Conservation (phyloP, 2,113 vertebrate species). For the Galemys pyrenaicus region DNA sequence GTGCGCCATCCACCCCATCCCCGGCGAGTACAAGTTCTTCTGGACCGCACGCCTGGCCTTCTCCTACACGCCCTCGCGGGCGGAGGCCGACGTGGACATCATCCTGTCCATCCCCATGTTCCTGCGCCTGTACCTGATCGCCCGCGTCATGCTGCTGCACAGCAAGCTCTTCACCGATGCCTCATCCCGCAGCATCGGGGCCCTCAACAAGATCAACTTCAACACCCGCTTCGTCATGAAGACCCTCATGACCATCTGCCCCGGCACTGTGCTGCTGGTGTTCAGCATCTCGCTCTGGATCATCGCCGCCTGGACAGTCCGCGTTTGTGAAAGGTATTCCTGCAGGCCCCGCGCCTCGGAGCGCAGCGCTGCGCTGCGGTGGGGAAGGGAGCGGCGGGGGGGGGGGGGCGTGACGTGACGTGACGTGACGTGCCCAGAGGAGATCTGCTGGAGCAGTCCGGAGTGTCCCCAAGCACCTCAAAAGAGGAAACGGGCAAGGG, state of each 20-base stretch:
- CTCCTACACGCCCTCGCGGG: constrained; percentile 93
- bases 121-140: constrained; percentile 98
- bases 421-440: not conserved
- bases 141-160: constrained; percentile 97
- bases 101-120: constrained; percentile 99
- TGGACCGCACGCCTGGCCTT: constrained; percentile 98
- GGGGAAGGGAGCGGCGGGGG: not conserved
- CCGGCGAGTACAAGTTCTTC: constrained; percentile 97
- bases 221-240: constrained; percentile 99
- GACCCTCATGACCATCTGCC: constrained; percentile 99
- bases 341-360: rapidly evolving
- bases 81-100: constrained; percentile 98
- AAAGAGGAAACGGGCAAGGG: not conserved
- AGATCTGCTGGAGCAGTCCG: not conserved
- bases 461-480: not conserved
- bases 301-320: constrained; percentile 98
- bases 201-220: constrained; percentile 96
- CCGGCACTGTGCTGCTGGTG: constrained; percentile 97
- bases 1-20: constrained; percentile 97
- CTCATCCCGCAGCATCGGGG: constrained; percentile 86
- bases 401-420: not conserved
- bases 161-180: constrained; percentile 97
- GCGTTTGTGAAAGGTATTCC: constrained; percentile 95
- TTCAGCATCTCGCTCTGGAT: constrained; percentile 99
- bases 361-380: not conserved